Conservation (phyloP, 2,888 invertebrate species). For the Cepaea hortensis region DNA sequence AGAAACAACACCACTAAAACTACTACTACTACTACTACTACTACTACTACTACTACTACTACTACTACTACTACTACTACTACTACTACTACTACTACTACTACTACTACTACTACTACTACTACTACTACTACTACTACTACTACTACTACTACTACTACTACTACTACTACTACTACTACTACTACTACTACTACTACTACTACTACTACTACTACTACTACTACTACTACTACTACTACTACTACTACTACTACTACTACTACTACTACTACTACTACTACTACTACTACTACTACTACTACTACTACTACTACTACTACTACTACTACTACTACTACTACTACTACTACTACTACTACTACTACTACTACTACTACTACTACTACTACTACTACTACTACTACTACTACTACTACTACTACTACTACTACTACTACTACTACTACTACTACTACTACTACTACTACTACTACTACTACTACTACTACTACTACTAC, state of each 20-base stretch:
- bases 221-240: constrained; percentile 26
- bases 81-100: constrained; percentile 20
- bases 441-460: constrained; percentile 30
- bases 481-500: constrained; percentile 39
- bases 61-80: constrained; percentile 35
- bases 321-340: constrained; percentile 36
- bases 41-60: constrained; percentile 41
- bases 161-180: background rate
- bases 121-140: no score
- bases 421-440: constrained; percentile 10
- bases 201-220: constrained; percentile 19
- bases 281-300: constrained; percentile 44
- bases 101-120: no score
- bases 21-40: constrained; percentile 8
- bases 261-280: constrained; percentile 44
- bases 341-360: constrained; percentile 24
- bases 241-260: constrained; percentile 45
- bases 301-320: constrained; percentile 46
- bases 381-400: constrained; percentile 37
- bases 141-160: no score
- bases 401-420: constrained; percentile 33
- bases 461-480: constrained; percentile 27
- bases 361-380: constrained; percentile 32
- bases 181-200: constrained; percentile 34
- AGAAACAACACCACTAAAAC: no score